Evolutionary conservation across 2,113 vertebrate genomes (phyloP), one percentile per base, ranked within the genome.

Genomic region (Paramormyrops kingsleyae): DNA sequence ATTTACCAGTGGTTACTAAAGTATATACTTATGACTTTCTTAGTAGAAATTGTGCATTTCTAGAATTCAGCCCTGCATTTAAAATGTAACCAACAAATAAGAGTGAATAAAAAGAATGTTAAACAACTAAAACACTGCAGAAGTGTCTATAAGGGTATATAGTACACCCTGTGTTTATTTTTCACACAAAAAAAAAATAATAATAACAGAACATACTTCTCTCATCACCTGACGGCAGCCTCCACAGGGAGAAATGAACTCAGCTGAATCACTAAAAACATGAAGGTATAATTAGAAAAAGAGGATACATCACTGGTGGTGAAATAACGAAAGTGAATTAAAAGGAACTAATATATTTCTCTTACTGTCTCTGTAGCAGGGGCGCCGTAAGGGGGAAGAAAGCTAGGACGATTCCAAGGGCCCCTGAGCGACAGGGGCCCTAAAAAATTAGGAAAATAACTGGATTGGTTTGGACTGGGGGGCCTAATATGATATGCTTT

Each of bases 201-300:
- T 56, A 56, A 56, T 50, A 17, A 66, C 46, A 62, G 19, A n/a
- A 88, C 92, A 94, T 94, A 98, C 98, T 97, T 99, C 98, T 95
- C 97, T 96, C 96, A 99, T 98, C 91, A 99, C 96, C 94, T 99
- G 98, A 88, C 98, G 94, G 95, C 98, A 99, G 91, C 96, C 97
- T 0, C 98, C 98, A 0, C 98, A 99, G 0, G 98, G 98, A 0
- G 93, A 90, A 91, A 97, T 97, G 92, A 97, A 98, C 0, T 98
- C 95, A 6, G 90, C 53, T 90, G 96, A 6, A 92, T 99, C 95
- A 93, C 98, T 99, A 93, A 49, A 94, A 92, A 91, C 84, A 84
- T 24, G 3, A 62, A 62, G 56, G 56, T n/a, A 62, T 62, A n/a
- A n/a, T n/a, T 62, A 62, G 24, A 62, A 62, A 62, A 15, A 77